A percentile compares a stretch with the other conserved stretches of the same genome.
phyloP scores from a whole-genome alignment of 2,113 vertebrate genomes.

The Phalacrocorax pelagicus region DNA sequence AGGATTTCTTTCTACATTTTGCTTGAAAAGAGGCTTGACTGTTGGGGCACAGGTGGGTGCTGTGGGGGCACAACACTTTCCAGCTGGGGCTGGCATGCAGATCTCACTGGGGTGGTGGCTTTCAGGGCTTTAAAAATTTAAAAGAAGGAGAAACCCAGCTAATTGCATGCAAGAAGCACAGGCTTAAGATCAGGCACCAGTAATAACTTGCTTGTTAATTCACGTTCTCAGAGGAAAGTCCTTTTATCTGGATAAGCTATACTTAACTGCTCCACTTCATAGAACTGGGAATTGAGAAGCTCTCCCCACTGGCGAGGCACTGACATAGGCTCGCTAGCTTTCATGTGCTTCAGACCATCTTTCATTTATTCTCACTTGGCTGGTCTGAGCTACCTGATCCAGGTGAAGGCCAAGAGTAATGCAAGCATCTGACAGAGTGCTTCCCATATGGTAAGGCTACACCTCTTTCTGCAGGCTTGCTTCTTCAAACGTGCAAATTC shows the following conservation, averaged over 20 bases:
- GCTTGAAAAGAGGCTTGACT: not conserved
- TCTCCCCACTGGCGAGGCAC: not conserved
- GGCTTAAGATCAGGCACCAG: not conserved
- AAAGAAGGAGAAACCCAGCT: not conserved
- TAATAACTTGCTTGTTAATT: conserved; percentile 43
- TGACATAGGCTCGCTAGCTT: not conserved
- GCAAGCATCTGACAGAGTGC: not conserved
- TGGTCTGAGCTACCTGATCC: not conserved
- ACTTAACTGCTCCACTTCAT: conserved; percentile 14
- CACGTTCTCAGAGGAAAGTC: conserved; percentile 4
- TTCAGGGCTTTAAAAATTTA: not conserved
- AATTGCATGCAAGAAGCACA: not conserved
- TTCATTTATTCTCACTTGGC: not conserved
- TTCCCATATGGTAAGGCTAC: not conserved
- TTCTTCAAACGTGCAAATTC: not conserved
- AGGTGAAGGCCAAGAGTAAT: not conserved
- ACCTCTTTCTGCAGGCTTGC: not conserved
- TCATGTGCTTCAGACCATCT: not conserved
- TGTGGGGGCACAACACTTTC: conserved; percentile 18
- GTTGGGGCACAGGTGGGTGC: conserved; percentile 1
- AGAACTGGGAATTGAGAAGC: not conserved
- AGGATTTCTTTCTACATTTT: not conserved
- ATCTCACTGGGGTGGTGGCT: not conserved
- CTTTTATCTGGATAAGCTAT: conserved; percentile 44
- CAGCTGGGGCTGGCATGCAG: not conserved